Percentiles rank a stretch among this genome's conserved stretches.
Evolutionary conservation across 2,888 invertebrate genomes (phyloP).

Genomic region (Tetranychus piercei): DNA sequence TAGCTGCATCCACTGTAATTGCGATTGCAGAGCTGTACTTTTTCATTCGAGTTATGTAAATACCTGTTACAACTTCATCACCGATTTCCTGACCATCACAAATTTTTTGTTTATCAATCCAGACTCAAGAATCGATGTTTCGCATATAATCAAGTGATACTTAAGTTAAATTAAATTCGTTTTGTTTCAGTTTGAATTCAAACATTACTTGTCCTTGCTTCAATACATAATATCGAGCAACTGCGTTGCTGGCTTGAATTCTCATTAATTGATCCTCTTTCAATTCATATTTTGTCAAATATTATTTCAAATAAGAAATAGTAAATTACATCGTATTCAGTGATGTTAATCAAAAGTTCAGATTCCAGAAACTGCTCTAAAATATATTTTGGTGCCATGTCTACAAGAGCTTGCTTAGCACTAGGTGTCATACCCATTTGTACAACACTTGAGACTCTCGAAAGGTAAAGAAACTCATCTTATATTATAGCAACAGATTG

Average conservation of each 20-base stretch:
- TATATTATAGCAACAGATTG: no score
- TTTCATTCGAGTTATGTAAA: conserved; percentile 30
- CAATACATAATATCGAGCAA: conserved; percentile 91
- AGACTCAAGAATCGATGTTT: no score
- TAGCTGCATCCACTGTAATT: conserved; percentile 62
- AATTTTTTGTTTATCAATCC: no score
- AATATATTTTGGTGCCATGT: conserved; percentile 98
- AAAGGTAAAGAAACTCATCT: no score
- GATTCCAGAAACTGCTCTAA: conserved; percentile 61
- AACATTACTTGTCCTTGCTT: conserved; percentile 87
- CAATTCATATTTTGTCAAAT: conserved; percentile 83
- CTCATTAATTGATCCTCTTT: conserved; percentile 98
- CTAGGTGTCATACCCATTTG: conserved; percentile 98
- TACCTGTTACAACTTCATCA: background rate
- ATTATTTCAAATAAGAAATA: conserved; percentile 40
- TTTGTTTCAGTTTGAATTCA: no score
- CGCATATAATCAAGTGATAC: no score
- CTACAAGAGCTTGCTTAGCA: conserved; percentile 77
- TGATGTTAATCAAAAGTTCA: conserved; percentile 88
- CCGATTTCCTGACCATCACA: no score
- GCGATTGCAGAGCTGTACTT: conserved; percentile 88
- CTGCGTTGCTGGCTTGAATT: conserved; percentile 95
- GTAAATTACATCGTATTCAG: conserved; percentile 60
- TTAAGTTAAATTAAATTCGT: no score
- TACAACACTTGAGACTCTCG: conserved; percentile 90